Evolutionary conservation across 2,888 invertebrate genomes (phyloP).

Genomic region (Troides oblongomaculatus): DNA sequence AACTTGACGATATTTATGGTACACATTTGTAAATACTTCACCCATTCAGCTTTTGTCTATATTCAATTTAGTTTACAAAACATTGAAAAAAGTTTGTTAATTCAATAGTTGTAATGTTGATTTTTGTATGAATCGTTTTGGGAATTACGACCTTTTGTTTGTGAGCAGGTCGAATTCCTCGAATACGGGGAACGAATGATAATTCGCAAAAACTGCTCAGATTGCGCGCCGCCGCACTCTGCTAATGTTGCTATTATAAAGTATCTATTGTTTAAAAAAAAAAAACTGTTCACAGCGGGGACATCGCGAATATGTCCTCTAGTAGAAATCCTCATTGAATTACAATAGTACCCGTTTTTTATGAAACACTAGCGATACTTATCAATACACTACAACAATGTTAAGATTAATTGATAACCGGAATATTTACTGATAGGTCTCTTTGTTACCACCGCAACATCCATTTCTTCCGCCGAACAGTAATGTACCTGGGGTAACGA

Average conservation of each 20-base stretch:
- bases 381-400: too few species aligned
- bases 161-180: slow-evolving; percentile 11
- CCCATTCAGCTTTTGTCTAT: slow-evolving; percentile 16
- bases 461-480: too few species aligned
- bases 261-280: slow-evolving; percentile 24
- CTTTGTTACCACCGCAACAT: too few species aligned
- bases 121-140: slow-evolving; percentile 1
- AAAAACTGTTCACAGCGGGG: slow-evolving; percentile 6
- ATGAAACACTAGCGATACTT: too few species aligned
- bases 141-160: neutral
- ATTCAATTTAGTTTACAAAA: neutral
- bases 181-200: slow-evolving; percentile 24
- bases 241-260: slow-evolving; percentile 15
- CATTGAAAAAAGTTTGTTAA: neutral
- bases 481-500: too few species aligned
- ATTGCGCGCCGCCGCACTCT: slow-evolving; percentile 13
- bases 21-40: slow-evolving; percentile 11
- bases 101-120: neutral
- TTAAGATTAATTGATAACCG: too few species aligned
- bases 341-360: too few species aligned
- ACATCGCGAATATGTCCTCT: slow-evolving; percentile 1
- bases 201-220: slow-evolving; percentile 27
- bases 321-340: neutral
- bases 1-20: neutral
- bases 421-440: too few species aligned